Base-by-base conservation (phyloP, 2,888 invertebrate genomes). In the Agrilus biguttatus region DNA sequence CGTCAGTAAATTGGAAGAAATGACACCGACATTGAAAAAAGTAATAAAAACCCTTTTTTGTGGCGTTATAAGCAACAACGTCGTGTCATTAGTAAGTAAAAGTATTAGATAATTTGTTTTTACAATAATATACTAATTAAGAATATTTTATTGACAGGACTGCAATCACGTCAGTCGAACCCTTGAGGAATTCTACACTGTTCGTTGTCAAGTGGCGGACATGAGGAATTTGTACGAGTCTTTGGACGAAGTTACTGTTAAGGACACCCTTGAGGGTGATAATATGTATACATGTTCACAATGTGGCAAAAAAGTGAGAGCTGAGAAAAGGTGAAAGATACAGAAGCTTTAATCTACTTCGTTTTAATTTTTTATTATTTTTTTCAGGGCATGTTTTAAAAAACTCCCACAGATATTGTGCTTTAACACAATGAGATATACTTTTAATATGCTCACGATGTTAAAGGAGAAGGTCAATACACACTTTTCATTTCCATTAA, bases 211-310 rank as follows among this genome's bases (percentile, higher is more conserved):
- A 64, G 95, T 95, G 39, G 90, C 93, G 0, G 93, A 95, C 62
- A 93, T 95, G 93, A 75, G 92, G 39, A 92, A 92, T 67, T 71
- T 95, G 33, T 90, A 92, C 58, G 93, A 95, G 67, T 91, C 91
- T 23, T 70, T 95, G 23, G 91, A 93, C 66, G 93, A 95, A 66
- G 90, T 95, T n/a, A 93, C 93, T 0, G 92, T 93, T 8, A 95
- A 95, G 62, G 95, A 95, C 63, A 93, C 92, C 21, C 68, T 95
- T 1, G 95, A 95, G 65, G 95, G 95, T 37, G 95, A 95, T 67
- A 95, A 95, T 65, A 95, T 95, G 85, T 95, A 95, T 65, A 95
- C 92, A 0, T 95, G 95, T 63, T 91, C 91, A 12, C 90, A 91
- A 56, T 95, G 93, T 62, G 85, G 90, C 6, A 87, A 85, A 58